Percentiles rank a stretch among this genome's conserved stretches.
phyloP scores from a whole-genome alignment of 2,797 vertebrate species.

The Peromyscus aztecus region DNA sequence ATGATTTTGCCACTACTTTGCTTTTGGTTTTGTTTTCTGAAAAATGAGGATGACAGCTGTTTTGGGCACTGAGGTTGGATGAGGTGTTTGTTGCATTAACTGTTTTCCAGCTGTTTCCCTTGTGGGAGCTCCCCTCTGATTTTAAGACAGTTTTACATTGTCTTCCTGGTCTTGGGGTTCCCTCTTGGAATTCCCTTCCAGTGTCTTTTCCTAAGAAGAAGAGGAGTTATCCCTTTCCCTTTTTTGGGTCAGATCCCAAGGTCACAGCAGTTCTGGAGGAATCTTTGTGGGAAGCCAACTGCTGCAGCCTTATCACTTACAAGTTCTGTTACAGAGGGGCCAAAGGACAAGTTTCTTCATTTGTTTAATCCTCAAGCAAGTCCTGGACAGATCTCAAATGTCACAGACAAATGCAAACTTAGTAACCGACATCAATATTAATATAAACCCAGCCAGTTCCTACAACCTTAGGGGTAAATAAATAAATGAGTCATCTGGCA shows the following conservation, averaged over 20 bases:
- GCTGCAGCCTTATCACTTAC: neutral
- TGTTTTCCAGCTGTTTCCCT: neutral
- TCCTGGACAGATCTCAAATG: neutral
- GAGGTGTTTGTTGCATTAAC: neutral
- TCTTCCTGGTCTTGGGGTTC: neutral
- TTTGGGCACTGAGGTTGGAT: neutral
- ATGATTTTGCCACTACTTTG: neutral
- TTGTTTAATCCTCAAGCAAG: neutral
- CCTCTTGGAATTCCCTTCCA: neutral
- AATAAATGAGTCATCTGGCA: conserved; percentile 26
- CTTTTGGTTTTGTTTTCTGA: neutral
- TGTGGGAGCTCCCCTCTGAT: neutral
- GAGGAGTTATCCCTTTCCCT: neutral
- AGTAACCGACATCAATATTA: neutral
- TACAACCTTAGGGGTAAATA: neutral
- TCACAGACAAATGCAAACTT: neutral
- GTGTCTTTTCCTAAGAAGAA: neutral
- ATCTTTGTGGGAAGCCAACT: neutral
- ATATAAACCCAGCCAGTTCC: neutral
- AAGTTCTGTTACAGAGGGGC: neutral
- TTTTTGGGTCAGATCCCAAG: neutral
- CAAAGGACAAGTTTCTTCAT: neutral
- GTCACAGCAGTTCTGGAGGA: neutral
- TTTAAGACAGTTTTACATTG: neutral
- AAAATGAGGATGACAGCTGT: neutral